Conservation (phyloP, 2,888 invertebrate genomes). For the Hydraecia micacea region DNA sequence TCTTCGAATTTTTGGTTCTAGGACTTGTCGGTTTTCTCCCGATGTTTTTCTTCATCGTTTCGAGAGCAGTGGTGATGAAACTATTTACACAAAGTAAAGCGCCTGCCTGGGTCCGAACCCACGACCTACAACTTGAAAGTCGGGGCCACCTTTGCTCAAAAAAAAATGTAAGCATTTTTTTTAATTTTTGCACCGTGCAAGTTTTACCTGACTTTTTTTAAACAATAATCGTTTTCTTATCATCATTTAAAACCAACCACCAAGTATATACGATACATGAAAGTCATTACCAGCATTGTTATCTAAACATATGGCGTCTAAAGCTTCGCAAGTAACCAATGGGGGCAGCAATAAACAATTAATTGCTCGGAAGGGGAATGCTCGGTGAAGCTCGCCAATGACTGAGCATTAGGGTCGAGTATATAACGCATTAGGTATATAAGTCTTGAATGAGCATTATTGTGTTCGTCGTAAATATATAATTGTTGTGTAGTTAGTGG, state of each 20-base stretch:
- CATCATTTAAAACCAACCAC: neutral
- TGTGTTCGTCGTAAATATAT: conserved; percentile 22
- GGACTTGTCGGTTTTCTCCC: too few relatives aligned
- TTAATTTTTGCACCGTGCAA: neutral
- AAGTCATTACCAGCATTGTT: conserved; percentile 27
- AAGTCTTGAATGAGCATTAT: conserved; percentile 65
- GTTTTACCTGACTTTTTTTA: too few relatives aligned
- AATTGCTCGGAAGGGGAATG: conserved; percentile 86
- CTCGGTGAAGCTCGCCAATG: conserved; percentile 88
- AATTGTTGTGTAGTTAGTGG: neutral
- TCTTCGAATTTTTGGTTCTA: too few relatives aligned
- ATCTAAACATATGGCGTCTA: conserved; percentile 45
- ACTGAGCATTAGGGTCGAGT: conserved; percentile 86
- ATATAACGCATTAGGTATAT: conserved; percentile 72
- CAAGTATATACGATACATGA: conserved; percentile 10
- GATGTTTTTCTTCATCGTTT: neutral
- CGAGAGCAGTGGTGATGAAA: neutral
- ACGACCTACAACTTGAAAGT: too few relatives aligned
- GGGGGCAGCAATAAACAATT: conserved; percentile 82
- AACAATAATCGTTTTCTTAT: neutral
- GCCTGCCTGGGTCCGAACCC: neutral
- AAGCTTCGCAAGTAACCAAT: conserved; percentile 75
- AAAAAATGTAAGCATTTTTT: neutral
- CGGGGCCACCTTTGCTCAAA: too few relatives aligned
- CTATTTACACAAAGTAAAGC: neutral